Evolutionary conservation across 2,888 invertebrate genomes (phyloP), one percentile per base, ranked within the genome.

Genomic region (Notocelia uddmanniana): DNA sequence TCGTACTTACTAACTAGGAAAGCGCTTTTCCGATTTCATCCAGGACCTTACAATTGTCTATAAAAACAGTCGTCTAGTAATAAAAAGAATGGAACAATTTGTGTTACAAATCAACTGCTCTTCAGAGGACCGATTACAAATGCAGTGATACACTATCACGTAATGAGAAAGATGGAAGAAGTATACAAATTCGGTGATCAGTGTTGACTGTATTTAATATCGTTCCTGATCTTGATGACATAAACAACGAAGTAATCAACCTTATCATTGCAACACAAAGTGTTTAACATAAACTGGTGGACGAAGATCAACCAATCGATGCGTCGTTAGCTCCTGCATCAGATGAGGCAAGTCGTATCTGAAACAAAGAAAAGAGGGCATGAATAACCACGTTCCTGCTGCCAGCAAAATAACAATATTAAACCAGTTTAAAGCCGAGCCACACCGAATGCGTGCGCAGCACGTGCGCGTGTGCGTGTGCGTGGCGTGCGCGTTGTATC

Each of bases 21-120:
- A 84, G 81, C 89, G 87, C 86, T 90, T 85, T 89, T 86, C 77
- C 87, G 84, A 82, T 89, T 89, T 83, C 89, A 90, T 86, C 78
- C 85, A 80, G 76, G 82, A 82, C 83, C 86, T 87, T 86, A 86
- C 85, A 83, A 79, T 76, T 77, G 77, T 73, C 68, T 74, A 77
- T 82, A 82, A 79, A 81, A 75, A 77, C 77, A 67, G 76, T 78
- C 77, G 64, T 76, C 77, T 73, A 71, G 75, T 70, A 69, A 77
- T 75, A 73, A 76, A 71, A 77, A 75, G 68, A 82, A 77, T 79
- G 77, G 77, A 81, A 81, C 78, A 74, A 76, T 79, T 41, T 52
- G 80, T 81, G 82, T 86, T 84, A 87, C 85, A 84, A 83, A 82
- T 80, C 76, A 78, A 81, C 21, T 76, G 71, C 57, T 69, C 54